These are phyloP conservation scores for Dicyrtomina minuta DNA, from an alignment of 2,888 invertebrate species.

Conservation along the genomic window DNA sequence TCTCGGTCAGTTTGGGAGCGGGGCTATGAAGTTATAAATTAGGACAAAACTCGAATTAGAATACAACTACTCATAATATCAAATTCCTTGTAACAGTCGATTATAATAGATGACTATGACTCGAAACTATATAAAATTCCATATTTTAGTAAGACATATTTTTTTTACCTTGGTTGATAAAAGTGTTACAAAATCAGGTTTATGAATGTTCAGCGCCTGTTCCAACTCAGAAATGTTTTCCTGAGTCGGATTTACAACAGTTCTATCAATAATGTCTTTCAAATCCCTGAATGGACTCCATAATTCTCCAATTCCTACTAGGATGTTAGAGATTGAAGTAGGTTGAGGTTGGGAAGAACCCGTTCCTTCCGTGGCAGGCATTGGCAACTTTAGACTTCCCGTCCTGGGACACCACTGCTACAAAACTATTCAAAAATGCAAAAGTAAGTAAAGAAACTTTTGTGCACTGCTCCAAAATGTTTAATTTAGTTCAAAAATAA, in stretches of 20 bases:
- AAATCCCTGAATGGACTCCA: conserved; percentile 84
- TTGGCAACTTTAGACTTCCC: neutral
- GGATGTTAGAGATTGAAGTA: conserved; percentile 31
- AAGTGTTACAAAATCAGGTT: conserved; percentile 80
- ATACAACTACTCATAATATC: neutral
- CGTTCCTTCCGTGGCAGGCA: conserved; percentile 12
- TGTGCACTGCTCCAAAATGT: no score
- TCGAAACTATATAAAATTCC: conserved; percentile 10
- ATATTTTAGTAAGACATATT: neutral
- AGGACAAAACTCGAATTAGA: conserved; percentile 17
- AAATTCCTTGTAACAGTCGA: neutral
- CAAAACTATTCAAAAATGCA: neutral
- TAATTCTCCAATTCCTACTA: conserved; percentile 67
- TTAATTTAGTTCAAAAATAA: no score
- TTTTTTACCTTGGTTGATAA: conserved; percentile 77
- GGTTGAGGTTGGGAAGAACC: neutral
- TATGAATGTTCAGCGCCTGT: conserved; percentile 73
- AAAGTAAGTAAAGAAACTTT: no score
- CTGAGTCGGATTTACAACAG: conserved; percentile 55
- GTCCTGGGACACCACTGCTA: neutral
- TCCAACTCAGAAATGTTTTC: conserved; percentile 64
- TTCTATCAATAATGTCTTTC: conserved; percentile 57
- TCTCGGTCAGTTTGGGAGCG: conserved; percentile 75
- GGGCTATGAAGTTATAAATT: conserved; percentile 55
- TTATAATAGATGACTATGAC: conserved; percentile 10